Evolutionary conservation across 1,140 invertebrate species (phyloP).

Genomic region (Araneus ventricosus): DNA sequence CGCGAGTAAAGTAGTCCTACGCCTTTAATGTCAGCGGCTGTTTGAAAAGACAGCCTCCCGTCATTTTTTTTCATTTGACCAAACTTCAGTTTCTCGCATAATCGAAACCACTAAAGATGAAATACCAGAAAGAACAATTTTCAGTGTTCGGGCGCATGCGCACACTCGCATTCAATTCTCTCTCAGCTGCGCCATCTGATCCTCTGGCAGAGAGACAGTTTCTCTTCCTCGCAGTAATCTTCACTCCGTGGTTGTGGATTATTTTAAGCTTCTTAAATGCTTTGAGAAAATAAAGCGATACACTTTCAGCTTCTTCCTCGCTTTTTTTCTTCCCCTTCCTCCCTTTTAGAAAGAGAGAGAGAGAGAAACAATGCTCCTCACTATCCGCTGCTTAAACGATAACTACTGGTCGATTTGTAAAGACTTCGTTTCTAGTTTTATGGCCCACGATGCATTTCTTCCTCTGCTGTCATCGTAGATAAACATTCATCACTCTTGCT

Average conservation of each 20-base stretch:
- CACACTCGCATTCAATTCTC: background rate
- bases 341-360: background rate
- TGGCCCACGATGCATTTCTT: too few species aligned
- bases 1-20: too few species aligned
- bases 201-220: slow-evolving; percentile 3
- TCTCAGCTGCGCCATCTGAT: background rate
- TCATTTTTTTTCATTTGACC: background rate
- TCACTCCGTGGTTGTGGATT: background rate
- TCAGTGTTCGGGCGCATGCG: background rate
- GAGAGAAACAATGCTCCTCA: background rate
- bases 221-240: background rate
- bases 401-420: too few species aligned
- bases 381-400: background rate
- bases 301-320: background rate
- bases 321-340: background rate
- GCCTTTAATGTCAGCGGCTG: too few species aligned
- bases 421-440: too few species aligned
- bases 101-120: background rate
- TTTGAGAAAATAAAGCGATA: background rate
- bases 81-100: background rate
- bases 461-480: too few species aligned
- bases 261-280: slow-evolving; percentile 27
- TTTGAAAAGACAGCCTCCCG: too few species aligned
- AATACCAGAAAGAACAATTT: background rate
- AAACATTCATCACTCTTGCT: too few species aligned